Base-by-base conservation (phyloP, 2,113 vertebrate species). In the Manacus vitellinus region DNA sequence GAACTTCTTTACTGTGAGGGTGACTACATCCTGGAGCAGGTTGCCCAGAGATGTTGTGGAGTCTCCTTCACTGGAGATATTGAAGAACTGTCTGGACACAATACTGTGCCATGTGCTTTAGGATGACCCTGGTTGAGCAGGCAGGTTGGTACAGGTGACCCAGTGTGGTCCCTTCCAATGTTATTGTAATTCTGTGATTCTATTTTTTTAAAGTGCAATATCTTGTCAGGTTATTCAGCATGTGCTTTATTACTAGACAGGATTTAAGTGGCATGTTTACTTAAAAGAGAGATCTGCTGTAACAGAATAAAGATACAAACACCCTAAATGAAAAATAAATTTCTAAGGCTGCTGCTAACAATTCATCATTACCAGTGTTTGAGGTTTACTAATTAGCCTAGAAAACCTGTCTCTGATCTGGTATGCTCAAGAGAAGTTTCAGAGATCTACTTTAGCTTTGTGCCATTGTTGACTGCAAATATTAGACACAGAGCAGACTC, bases 251-350 rank as follows among this genome's bases (percentile, higher is more conserved):
- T 79, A 72, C 19, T 47, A 92, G 59, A 51, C 23, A 77, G 74
- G 35, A 80, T 37, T 92, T 88, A 94, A 94, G 84, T 84, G 46
- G 39, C 76, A 81, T 86, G 21, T 94, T 96, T 91, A 91, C 68
- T 94, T 95, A 89, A 83, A 94, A 76, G 47, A 95, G 10, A 88
- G 43, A 81, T 89, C 41, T 81, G 21, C 47, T 55, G 55, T 47
- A 84, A 67, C 27, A 84, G 51, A 95, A 84, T 39, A 91, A 90
- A 91, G 43, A 49, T 58, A 88, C 55, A 70, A 91, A 88, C 37
- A 71, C 24, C 27, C 84, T 80, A 92, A 97, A 94, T 71, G 59
- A 91, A 88, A 95, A 92, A 88, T 70, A 70, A 92, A 71, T 89
- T 80, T 51, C 72, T 67, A 46, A 74, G 43, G 22, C 56, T 94